Base-by-base conservation (phyloP, 2,888 invertebrate species). In the Meteorus colon region DNA sequence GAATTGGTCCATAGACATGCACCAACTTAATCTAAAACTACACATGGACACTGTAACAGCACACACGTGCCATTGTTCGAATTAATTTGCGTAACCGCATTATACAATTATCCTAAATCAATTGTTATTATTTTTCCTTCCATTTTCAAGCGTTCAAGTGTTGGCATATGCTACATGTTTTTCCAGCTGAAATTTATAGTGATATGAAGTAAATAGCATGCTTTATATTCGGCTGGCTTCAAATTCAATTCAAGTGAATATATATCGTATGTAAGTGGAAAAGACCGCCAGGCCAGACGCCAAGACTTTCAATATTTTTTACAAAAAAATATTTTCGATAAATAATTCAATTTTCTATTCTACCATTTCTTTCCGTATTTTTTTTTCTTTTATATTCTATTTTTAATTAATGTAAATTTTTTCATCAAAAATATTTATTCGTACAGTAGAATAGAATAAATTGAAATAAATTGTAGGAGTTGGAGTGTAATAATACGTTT, bases 1-100 rank as follows among this genome's bases (percentile, higher is more conserved):
- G 19, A 69, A 69, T 55, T 69, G 55, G 34, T 51, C 51, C 55
- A 69, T 55, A 34, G 34, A 34, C 69, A 55, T 34, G 3, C 34
- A 34, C 19, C 37, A 19, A 37, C 37, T 29, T 4, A n/a, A 29
- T n/a, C n/a, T 27, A 31, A 29, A 62, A 62, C 10, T 34, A 10
- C 37, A 1, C 0, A 19, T 10, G 10, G 19, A 37, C 34, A 65
- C 19, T 29, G 8, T 12, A 41, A 41, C 41, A 41, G 4, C 55
- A 55, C 19, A 55, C 55, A 55, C 55, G 19, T 8, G 48, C n/a
- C 48, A 45, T 45, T 45, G 48, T 48, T n/a, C 16, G 2, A 48
- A n/a, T 48, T n/a, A 48, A 14, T 48, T 16, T n/a, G 14, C 16
- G n/a, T n/a, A 3, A n/a, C 4, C 14, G 14, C 14, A 24, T 24